Conservation (phyloP, 2,113 vertebrate genomes). For the Microtus oregoni region DNA sequence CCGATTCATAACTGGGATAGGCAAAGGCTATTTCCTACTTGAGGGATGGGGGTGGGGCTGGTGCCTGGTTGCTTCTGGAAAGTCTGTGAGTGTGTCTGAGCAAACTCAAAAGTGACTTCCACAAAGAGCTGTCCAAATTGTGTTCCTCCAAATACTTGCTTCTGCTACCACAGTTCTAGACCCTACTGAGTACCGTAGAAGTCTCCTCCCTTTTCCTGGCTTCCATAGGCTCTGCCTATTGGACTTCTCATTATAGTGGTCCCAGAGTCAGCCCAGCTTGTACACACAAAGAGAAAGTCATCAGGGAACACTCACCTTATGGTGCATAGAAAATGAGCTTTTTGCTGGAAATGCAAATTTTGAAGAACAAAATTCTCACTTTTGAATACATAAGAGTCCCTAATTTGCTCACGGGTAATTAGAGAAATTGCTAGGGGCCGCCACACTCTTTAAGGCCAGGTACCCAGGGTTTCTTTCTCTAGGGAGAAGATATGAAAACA, state of each 20-base stretch:
- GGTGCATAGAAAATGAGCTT: slow-evolving; percentile 70
- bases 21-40: neutral
- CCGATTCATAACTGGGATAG: too few relatives aligned
- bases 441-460: neutral
- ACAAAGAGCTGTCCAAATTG: neutral
- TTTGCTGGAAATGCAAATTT: slow-evolving; percentile 76
- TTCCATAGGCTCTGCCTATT: neutral
- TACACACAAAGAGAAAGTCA: slow-evolving; percentile 33
- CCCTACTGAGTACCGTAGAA: neutral
- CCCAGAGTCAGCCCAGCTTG: neutral
- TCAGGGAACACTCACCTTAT: slow-evolving; percentile 55
- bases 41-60: too few relatives aligned
- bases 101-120: neutral
- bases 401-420: slow-evolving; percentile 82
- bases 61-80: neutral
- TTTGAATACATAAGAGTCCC: slow-evolving; percentile 78
- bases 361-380: slow-evolving; percentile 78
- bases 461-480: neutral
- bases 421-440: slow-evolving; percentile 77
- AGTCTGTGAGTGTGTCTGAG: neutral
- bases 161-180: neutral
- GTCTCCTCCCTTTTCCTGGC: neutral
- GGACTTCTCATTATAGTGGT: slow-evolving; percentile 17
- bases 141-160: neutral
- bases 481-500: neutral